phyloP scores from a whole-genome alignment of 2,113 vertebrate species.

The Canis aureus region DNA sequence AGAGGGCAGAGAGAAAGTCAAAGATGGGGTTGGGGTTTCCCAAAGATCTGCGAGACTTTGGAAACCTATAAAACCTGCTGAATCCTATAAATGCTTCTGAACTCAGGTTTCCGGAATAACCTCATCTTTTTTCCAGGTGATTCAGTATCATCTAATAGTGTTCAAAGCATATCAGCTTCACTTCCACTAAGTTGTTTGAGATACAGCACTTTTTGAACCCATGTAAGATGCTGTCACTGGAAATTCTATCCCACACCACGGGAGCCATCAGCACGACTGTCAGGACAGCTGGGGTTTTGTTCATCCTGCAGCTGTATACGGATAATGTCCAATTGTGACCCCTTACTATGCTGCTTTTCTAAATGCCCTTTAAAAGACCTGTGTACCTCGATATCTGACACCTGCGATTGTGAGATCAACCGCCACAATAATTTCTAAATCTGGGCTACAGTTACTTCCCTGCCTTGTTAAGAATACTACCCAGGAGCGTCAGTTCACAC shows the following conservation, averaged over 20 bases:
- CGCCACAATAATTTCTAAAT: slow-evolving; percentile 9
- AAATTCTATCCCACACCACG: slow-evolving; percentile 21
- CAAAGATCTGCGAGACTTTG: background rate
- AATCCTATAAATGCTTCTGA: slow-evolving; percentile 39
- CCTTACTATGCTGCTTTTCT: background rate
- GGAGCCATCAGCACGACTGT: background rate
- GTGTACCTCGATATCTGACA: slow-evolving; percentile 33
- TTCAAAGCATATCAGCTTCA: slow-evolving; percentile 54
- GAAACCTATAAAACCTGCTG: slow-evolving; percentile 43
- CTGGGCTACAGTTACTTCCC: background rate
- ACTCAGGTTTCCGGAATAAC: slow-evolving; percentile 53
- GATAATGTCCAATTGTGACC: background rate
- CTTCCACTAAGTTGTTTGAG: background rate
- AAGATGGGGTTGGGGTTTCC: background rate
- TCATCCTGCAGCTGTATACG: background rate
- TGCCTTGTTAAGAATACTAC: background rate
- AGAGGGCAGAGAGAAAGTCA: background rate
- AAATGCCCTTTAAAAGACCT: slow-evolving; percentile 38
- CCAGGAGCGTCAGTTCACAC: background rate
- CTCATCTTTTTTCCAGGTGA: slow-evolving; percentile 43
- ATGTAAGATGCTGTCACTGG: background rate
- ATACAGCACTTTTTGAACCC: background rate
- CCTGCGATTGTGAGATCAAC: background rate
- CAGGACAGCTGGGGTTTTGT: background rate
- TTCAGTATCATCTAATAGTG: slow-evolving; percentile 17